These are phyloP conservation scores for Malachius bipustulatus DNA, from an alignment of 2,888 invertebrate genomes.

Conservation along the genomic window DNA sequence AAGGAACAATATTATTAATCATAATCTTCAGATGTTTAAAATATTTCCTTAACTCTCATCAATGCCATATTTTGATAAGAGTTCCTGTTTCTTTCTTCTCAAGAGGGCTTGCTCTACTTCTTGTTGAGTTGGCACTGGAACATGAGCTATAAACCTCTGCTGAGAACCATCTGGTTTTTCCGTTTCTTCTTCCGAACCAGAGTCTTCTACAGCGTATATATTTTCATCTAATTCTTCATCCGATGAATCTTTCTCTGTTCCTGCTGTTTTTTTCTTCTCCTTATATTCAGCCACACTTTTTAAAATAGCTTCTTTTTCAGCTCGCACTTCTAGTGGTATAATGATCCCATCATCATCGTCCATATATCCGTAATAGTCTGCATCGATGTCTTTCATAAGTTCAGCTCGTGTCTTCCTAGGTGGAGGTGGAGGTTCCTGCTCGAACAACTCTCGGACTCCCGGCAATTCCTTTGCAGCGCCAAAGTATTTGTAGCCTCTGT, in stretches of 20 bases:
- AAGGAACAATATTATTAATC: too few species aligned
- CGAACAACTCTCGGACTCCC: conserved; percentile 92
- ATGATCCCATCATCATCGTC: conserved; percentile 98
- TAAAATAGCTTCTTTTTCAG: conserved; percentile 57
- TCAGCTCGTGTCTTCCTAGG: conserved; percentile 89
- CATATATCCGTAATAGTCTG: conserved; percentile 96
- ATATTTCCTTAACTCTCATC: too few species aligned
- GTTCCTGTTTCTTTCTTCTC: conserved; percentile 80
- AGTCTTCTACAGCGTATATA: conserved; percentile 52
- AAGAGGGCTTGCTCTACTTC: conserved; percentile 90
- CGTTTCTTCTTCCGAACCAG: conserved; percentile 30
- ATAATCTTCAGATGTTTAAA: too few species aligned
- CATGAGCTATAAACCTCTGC: conserved; percentile 65
- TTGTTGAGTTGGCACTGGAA: conserved; percentile 86
- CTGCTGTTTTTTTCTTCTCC: conserved; percentile 45
- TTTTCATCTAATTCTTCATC: conserved; percentile 59
- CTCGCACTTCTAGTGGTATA: conserved; percentile 71
- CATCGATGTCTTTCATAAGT: conserved; percentile 95
- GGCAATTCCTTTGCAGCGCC: conserved; percentile 97
- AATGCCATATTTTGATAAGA: conserved; percentile 46
- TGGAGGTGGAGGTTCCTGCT: conserved; percentile 85
- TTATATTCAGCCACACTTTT: conserved; percentile 64
- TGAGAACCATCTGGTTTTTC: conserved; percentile 32
- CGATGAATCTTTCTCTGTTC: conserved; percentile 39
- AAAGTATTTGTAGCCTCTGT: conserved; percentile 97